Base-by-base conservation (phyloP, 2,888 invertebrate species). In the Macrosoma leucophasiata region DNA sequence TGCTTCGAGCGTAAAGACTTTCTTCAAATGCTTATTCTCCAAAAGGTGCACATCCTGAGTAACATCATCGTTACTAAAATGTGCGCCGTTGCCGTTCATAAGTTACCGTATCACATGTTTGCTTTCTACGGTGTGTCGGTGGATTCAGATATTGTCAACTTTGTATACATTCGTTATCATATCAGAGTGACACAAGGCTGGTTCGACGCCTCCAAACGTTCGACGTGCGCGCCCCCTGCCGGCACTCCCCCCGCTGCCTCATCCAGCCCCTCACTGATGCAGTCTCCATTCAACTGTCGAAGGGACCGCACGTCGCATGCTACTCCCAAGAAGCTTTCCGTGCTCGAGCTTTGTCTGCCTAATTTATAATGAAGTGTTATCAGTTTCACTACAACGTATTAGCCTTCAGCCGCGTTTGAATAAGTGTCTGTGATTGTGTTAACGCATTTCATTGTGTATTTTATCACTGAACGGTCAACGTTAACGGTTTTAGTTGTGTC, bases 91-190 rank as follows among this genome's bases (percentile, higher is more conserved):
- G n/a, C n/a, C n/a, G n/a, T n/a, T n/a, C n/a, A n/a, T n/a, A n/a
- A n/a, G n/a, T n/a, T n/a, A n/a, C n/a, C n/a, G n/a, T 36, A 34
- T 37, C 19, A 36, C 24, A 8, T 35, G 27, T 33, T 38, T 28
- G 21, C 27, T 43, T 33, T 40, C 11, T 13, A 50, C 46, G 29
- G 31, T 19, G 30, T 31, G 41, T 43, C 29, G 40, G 32, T 43
- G 24, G 22, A 48, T 50, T 52, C 36, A 55, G 56, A 52, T 66
- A 63, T 61, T 58, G 46, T 58, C 51, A 51, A 54, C 59, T 66
- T 72, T 73, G 75, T 79, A 63, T 72, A 76, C 71, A 63, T 71
- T 72, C 57, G 76, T 81, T 81, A 82, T 82, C 82, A 79, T 77
- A 56, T 55, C 62, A 65, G 58, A 62, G 68, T 69, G 67, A 68